These are phyloP conservation scores for Sus cebifrons DNA, from an alignment of 2,797 vertebrate species.

Conservation along the genomic window DNA sequence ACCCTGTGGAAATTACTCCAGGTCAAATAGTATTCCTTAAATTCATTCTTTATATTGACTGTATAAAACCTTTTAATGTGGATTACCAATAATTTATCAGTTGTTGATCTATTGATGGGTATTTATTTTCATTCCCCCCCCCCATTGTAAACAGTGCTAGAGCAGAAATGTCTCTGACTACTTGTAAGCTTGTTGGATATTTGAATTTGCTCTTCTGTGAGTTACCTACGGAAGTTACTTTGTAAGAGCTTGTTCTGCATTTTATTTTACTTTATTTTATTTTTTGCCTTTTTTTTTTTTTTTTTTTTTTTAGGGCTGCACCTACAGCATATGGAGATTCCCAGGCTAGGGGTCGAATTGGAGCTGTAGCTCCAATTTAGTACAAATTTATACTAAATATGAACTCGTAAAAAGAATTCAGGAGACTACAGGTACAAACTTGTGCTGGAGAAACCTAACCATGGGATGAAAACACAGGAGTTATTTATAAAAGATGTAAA, in stretches of 20 bases:
- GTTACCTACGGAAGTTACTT: constrained; percentile 38
- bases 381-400: too few relatives aligned
- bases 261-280: constrained; percentile 69
- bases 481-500: too few relatives aligned
- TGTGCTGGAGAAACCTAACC: too few relatives aligned
- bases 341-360: too few relatives aligned
- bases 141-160: neutral
- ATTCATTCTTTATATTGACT: constrained; percentile 22
- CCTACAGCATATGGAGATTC: too few relatives aligned
- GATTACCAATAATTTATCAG: constrained; percentile 35
- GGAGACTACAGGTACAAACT: too few relatives aligned
- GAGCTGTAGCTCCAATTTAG: too few relatives aligned
- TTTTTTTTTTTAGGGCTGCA: too few relatives aligned
- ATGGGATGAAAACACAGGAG: too few relatives aligned
- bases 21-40: constrained; percentile 17
- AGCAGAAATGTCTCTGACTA: neutral
- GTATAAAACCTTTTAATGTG: neutral
- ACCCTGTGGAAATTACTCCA: constrained; percentile 16
- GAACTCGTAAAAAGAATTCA: too few relatives aligned
- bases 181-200: neutral
- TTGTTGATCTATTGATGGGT: neutral
- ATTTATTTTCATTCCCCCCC: constrained; percentile 8
- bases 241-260: constrained; percentile 7
- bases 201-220: constrained; percentile 50
- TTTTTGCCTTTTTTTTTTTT: too few relatives aligned